These are phyloP conservation scores for Drosophila atripex DNA, from an alignment of 2,888 invertebrate species.

Conservation along the genomic window DNA sequence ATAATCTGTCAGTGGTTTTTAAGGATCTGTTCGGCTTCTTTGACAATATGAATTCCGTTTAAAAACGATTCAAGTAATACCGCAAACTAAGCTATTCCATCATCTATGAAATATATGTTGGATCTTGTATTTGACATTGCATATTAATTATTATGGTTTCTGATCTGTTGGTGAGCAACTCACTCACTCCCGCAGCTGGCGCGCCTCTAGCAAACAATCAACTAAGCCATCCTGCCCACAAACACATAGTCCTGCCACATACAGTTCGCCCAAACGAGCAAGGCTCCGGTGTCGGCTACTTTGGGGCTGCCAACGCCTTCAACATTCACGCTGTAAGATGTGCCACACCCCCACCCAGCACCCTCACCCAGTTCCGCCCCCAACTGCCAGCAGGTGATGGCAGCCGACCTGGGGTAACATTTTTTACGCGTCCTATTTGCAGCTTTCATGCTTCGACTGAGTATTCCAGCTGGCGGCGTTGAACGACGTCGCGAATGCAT, in stretches of 20 bases:
- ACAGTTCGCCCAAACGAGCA: conserved; percentile 29
- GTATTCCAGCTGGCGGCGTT: conserved; percentile 67
- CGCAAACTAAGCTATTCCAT: too few relatives aligned
- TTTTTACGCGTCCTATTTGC: conserved; percentile 59
- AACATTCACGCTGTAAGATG: conserved; percentile 66
- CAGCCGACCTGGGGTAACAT: conserved; percentile 43
- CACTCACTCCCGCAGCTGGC: conserved; percentile 30
- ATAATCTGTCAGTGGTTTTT: too few relatives aligned
- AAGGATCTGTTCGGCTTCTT: too few relatives aligned
- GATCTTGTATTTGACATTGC: too few relatives aligned
- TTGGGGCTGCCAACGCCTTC: conserved; percentile 42
- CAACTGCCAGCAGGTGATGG: conserved; percentile 39
- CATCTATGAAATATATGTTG: too few relatives aligned
- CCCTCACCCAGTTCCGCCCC: conserved; percentile 1
- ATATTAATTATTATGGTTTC: not conserved
- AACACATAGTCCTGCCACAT: conserved; percentile 9
- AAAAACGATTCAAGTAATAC: too few relatives aligned
- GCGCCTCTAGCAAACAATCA: conserved; percentile 49
- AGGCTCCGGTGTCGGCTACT: conserved; percentile 34
- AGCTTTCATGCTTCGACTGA: conserved; percentile 77
- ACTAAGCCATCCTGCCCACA: conserved; percentile 41
- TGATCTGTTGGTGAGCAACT: not conserved
- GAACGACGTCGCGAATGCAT: conserved; percentile 41
- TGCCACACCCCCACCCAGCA: not conserved
- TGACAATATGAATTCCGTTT: too few relatives aligned